Evolutionary conservation across 2,113 vertebrate species (phyloP).

Genomic region (Chloropsis cyanopogon): DNA sequence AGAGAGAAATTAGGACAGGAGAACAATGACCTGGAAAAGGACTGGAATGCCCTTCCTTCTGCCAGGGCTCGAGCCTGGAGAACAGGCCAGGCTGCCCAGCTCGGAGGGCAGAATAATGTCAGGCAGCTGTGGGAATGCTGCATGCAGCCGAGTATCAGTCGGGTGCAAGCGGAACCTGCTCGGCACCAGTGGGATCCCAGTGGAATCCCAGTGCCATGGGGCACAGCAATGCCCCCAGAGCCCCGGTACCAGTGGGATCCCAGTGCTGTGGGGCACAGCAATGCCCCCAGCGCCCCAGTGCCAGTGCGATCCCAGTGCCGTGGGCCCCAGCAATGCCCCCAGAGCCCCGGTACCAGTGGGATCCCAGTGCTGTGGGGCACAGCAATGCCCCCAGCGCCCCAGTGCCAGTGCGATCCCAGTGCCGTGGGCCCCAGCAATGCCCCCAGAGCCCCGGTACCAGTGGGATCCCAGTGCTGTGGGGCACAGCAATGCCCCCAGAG

Average conservation of each 20-base stretch:
- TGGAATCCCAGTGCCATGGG: background rate
- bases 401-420: background rate
- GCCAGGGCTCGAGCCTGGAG: background rate
- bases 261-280: background rate
- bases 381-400: background rate
- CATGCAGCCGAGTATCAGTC: accelerated
- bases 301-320: accelerated
- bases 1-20: background rate
- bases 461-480: background rate
- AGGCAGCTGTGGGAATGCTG: background rate
- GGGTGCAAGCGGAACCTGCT: accelerated
- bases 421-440: background rate
- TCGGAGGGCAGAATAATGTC: background rate
- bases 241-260: background rate
- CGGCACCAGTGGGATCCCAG: accelerated
- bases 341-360: accelerated
- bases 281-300: too few relatives aligned
- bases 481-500: too few relatives aligned
- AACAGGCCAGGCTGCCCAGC: background rate
- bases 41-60: background rate
- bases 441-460: background rate
- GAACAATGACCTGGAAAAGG: constrained; percentile 21
- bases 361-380: accelerated
- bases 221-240: background rate
- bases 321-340: background rate